Conservation (phyloP, 2,797 vertebrate genomes). For the Babyrousa celebensis region DNA sequence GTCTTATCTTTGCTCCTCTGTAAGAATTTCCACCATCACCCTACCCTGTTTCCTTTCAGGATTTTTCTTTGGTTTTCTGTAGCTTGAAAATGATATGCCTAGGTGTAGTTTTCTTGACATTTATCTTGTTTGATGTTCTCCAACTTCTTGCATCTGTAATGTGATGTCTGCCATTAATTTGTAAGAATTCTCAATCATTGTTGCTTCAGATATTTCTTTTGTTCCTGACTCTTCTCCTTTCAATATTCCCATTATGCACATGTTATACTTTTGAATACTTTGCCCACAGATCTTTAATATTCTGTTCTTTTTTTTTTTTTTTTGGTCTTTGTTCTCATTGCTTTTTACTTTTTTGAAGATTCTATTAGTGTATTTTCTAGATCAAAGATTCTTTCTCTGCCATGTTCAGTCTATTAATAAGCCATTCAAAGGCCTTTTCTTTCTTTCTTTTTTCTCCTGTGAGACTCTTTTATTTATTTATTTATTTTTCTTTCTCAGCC, state of each 20-base stretch:
- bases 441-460: too few species aligned
- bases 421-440: neutral
- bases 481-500: too few species aligned
- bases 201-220: neutral
- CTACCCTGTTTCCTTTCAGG: neutral
- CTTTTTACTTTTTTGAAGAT: neutral
- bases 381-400: neutral
- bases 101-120: too few species aligned
- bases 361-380: neutral
- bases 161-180: too few species aligned
- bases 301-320: neutral
- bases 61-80: neutral
- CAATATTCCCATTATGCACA: neutral
- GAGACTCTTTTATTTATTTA: too few species aligned
- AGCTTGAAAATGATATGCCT: neutral
- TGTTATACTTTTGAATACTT: neutral
- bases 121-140: too few species aligned
- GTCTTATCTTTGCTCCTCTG: neutral
- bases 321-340: neutral
- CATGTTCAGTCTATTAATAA: neutral
- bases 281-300: neutral
- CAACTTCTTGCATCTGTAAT: too few species aligned
- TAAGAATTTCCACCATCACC: neutral
- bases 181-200: neutral
- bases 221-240: neutral